phyloP scores from a whole-genome alignment of 2,797 vertebrate genomes.

The Xiphophorus birchmanni region DNA sequence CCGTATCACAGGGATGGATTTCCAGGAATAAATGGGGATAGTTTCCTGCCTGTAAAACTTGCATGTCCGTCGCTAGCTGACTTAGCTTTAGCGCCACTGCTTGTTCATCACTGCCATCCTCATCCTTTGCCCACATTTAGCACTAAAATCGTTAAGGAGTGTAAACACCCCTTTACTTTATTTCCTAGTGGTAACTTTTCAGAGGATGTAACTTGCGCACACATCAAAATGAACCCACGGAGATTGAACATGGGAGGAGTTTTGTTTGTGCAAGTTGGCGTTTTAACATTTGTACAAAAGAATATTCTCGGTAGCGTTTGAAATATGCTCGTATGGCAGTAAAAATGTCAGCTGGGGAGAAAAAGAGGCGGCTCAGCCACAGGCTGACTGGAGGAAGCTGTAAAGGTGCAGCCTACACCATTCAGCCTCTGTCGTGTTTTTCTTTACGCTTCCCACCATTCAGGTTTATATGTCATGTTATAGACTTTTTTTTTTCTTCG shows the following conservation, averaged over 20 bases:
- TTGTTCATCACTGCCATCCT: slow-evolving; percentile 43
- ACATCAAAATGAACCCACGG: not conserved
- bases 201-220: not conserved
- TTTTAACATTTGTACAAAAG: not conserved
- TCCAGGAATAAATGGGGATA: slow-evolving; percentile 31
- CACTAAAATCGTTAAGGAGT: not conserved
- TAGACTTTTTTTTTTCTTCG: not conserved
- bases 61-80: slow-evolving; percentile 53
- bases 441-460: slow-evolving; percentile 2
- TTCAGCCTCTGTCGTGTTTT: not conserved
- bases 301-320: not conserved
- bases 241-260: not conserved
- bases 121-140: slow-evolving; percentile 21
- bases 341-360: not conserved
- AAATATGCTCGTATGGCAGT: slow-evolving; percentile 1
- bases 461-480: not conserved
- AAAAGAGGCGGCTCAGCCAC: not conserved
- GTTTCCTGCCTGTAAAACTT: slow-evolving; percentile 68
- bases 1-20: slow-evolving; percentile 1
- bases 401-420: slow-evolving; percentile 36
- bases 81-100: slow-evolving; percentile 61
- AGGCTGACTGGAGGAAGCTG: slow-evolving; percentile 9
- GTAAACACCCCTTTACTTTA: not conserved
- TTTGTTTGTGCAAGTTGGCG: not conserved
- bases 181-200: not conserved